These are phyloP conservation scores for Eurytoma adleriae DNA, from an alignment of 2,888 invertebrate genomes.

Conservation along the genomic window DNA sequence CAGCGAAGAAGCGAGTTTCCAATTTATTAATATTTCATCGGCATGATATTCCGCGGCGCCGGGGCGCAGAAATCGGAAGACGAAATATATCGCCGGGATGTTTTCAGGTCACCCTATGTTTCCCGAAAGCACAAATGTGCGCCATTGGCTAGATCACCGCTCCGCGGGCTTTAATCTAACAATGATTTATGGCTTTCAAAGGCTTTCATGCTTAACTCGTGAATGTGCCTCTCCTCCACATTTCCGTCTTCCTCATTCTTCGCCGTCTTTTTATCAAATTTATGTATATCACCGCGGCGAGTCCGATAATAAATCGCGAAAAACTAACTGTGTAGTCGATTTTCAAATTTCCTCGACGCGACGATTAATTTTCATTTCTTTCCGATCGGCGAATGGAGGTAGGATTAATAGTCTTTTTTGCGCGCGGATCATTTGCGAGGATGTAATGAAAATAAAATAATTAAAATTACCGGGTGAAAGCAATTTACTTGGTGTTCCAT, in stretches of 20 bases:
- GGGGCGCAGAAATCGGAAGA: background rate
- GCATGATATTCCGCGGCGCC: background rate
- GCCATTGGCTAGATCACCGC: conserved; percentile 42
- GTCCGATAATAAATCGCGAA: too few species aligned
- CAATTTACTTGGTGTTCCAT: too few species aligned
- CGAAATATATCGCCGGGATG: background rate
- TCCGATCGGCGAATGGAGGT: too few species aligned
- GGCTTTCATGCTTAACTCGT: conserved; percentile 54
- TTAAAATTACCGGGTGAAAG: too few species aligned
- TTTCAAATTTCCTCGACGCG: too few species aligned
- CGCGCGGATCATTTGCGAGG: too few species aligned
- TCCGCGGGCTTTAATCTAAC: conserved; percentile 72
- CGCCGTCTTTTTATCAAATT: too few species aligned
- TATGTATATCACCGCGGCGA: too few species aligned
- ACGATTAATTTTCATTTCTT: too few species aligned
- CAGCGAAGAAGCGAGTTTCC: conserved; percentile 6
- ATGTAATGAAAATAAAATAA: too few species aligned
- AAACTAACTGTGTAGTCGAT: too few species aligned
- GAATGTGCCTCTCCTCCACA: background rate
- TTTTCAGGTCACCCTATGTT: conserved; percentile 28
- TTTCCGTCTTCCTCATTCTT: background rate
- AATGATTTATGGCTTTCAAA: conserved; percentile 73
- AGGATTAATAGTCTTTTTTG: too few species aligned
- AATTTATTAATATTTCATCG: conserved; percentile 45
- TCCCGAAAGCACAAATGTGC: background rate